Evolutionary conservation across 1,140 invertebrate genomes (phyloP).

Genomic region (Leptinotarsa texana): DNA sequence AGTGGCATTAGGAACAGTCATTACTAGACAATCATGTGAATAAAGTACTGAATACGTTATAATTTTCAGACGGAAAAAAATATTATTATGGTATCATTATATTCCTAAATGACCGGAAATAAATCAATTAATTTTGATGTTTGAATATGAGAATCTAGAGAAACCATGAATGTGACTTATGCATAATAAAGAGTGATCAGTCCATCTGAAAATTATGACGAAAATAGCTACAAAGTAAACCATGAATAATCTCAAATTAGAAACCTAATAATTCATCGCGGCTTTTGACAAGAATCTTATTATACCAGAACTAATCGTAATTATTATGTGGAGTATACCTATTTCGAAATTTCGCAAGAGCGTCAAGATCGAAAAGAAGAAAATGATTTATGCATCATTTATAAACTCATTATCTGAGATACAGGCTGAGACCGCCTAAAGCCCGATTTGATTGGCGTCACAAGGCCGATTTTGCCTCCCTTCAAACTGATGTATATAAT

Average conservation of each 20-base stretch:
- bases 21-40: too few species aligned
- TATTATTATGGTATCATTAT: too few species aligned
- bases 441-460: conserved; percentile 50
- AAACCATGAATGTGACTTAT: too few species aligned
- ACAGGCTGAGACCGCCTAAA: conserved; percentile 47
- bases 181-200: too few species aligned
- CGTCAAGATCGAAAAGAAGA: conserved; percentile 35
- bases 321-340: conserved; percentile 37
- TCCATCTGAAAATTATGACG: too few species aligned
- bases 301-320: conserved; percentile 42
- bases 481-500: conserved; percentile 45
- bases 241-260: background rate
- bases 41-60: too few species aligned
- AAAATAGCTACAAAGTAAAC: background rate
- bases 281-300: conserved; percentile 38
- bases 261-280: conserved; percentile 11
- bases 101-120: too few species aligned
- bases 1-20: too few species aligned
- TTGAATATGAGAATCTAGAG: too few species aligned
- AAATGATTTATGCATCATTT: conserved; percentile 58
- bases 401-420: conserved; percentile 56
- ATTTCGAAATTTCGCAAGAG: conserved; percentile 43
- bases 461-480: conserved; percentile 41
- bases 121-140: too few species aligned
- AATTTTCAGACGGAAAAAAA: too few species aligned